Percentiles rank a stretch among this genome's conserved stretches.
phyloP scores from a whole-genome alignment of 2,113 vertebrate genomes.

The Lamprotornis superbus region DNA sequence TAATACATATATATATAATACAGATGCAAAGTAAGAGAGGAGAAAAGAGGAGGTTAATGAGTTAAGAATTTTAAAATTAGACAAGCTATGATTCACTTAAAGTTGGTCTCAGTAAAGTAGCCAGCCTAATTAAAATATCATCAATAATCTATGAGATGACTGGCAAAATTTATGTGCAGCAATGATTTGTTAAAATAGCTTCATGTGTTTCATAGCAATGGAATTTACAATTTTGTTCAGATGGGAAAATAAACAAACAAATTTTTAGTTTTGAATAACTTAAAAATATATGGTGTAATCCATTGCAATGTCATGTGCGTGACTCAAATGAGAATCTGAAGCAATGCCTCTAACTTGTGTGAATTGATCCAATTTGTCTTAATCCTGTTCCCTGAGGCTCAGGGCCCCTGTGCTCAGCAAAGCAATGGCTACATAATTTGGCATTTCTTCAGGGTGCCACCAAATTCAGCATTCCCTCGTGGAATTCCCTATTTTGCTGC shows the following conservation, averaged over 20 bases:
- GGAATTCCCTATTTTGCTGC: constrained; percentile 44
- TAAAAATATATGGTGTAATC: neutral
- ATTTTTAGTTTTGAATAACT: neutral
- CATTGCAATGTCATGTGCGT: neutral
- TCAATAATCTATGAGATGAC: constrained; percentile 25
- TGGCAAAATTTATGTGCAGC: neutral
- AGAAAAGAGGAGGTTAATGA: neutral
- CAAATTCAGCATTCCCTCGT: constrained; percentile 39
- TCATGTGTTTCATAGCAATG: neutral
- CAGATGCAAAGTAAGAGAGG: neutral
- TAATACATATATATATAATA: neutral
- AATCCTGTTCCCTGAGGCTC: neutral
- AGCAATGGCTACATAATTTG: neutral
- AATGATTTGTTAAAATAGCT: neutral
- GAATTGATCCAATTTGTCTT: neutral
- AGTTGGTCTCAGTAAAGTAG: constrained; percentile 9
- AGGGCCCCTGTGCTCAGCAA: neutral
- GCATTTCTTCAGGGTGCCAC: constrained; percentile 29
- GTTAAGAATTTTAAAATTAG: constrained; percentile 10
- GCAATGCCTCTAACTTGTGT: neutral
- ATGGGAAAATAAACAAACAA: constrained; percentile 8
- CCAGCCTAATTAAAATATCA: constrained; percentile 18
- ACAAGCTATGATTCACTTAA: neutral
- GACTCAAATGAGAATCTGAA: neutral
- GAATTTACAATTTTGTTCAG: neutral